Base-by-base conservation (phyloP, 2,888 invertebrate genomes). In the Hemithea aestivaria region DNA sequence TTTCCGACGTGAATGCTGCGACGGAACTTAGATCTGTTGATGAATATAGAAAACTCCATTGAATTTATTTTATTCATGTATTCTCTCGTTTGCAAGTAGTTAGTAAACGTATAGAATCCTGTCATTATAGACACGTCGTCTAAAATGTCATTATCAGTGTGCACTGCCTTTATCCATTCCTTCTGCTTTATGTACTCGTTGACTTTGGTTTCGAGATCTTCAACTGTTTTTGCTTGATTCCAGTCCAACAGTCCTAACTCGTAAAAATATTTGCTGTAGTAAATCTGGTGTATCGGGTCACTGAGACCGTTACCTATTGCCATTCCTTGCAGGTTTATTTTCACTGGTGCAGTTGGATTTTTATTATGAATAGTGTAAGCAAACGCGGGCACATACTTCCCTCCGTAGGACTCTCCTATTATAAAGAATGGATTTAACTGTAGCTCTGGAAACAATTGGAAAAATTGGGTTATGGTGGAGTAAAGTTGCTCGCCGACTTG, bases 1-100 rank as follows among this genome's bases (percentile, higher is more conserved):
- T 94, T 92, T 1, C 97, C 97, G 0, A 97, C 96, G 69, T 97
- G 96, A 40, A 97, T n/a, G n/a, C n/a, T n/a, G n/a, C n/a, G n/a
- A n/a, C n/a, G n/a, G n/a, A n/a, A n/a, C n/a, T n/a, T n/a, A n/a
- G n/a, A n/a, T n/a, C n/a, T n/a, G n/a, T n/a, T n/a, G n/a, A n/a
- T n/a, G n/a, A n/a, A n/a, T n/a, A n/a, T n/a, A n/a, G n/a, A n/a
- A n/a, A n/a, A n/a, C n/a, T n/a, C n/a, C n/a, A n/a, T n/a, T n/a
- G n/a, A n/a, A n/a, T n/a, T n/a, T n/a, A n/a, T n/a, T n/a, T n/a
- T 16, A 16, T 16, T 16, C 2, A 16, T 79, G 48, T 89, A 88
- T 29, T 91, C 91, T 33, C 89, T 81, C 0, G 91, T 88, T 31
- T 90, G 84, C 9, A 96, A 69, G 62, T 89, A 94, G 66, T 95